Evolutionary conservation across 2,113 vertebrate species (phyloP).

Genomic region (Pomatostomus ruficeps): DNA sequence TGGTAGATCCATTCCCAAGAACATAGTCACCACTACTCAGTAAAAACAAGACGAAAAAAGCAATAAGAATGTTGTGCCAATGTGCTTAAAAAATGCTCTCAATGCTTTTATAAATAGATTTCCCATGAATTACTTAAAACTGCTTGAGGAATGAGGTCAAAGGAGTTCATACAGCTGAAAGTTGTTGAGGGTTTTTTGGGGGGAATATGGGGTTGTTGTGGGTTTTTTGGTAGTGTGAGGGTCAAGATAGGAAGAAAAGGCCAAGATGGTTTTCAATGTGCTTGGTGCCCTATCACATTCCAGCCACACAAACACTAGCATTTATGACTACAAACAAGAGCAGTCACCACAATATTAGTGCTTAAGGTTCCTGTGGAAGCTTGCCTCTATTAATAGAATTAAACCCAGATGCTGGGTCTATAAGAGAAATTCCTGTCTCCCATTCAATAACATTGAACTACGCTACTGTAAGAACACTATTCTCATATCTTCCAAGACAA

Average conservation of each 20-base stretch:
- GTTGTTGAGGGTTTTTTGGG: accelerated
- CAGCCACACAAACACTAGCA: not conserved
- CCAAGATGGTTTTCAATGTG: not conserved
- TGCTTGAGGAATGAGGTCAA: not conserved
- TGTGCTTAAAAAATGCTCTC: not conserved
- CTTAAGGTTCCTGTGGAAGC: not conserved
- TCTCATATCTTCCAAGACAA: not conserved
- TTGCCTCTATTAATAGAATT: not conserved
- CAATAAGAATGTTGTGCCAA: accelerated
- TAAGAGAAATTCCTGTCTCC: not conserved
- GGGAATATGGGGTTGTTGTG: not conserved
- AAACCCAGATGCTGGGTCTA: not conserved
- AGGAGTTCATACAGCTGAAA: not conserved
- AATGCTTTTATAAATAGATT: not conserved
- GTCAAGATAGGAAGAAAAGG: not conserved
- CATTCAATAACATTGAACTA: not conserved
- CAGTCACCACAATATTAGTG: not conserved
- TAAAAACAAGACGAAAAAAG: not conserved
- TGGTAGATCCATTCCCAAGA: slow-evolving; percentile 82
- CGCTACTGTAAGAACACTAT: not conserved
- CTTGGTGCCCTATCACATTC: not conserved
- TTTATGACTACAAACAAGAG: not conserved
- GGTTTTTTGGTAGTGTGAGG: not conserved
- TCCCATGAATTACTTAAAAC: not conserved
- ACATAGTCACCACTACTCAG: slow-evolving; percentile 68